Conservation (phyloP, 2,113 vertebrate species). For the Phrynosoma platyrhinos region DNA sequence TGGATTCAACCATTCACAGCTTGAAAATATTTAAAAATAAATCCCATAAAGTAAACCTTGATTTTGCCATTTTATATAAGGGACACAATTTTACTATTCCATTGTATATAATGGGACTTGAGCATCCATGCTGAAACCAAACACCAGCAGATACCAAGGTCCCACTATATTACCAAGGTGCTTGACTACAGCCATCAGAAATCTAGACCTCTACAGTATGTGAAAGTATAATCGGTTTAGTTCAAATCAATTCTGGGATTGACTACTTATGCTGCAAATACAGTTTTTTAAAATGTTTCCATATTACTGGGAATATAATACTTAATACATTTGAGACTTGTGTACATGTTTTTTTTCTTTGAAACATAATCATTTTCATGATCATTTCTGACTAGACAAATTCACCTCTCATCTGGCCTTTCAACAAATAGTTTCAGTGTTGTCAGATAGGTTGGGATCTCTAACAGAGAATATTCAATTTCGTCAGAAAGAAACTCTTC, state of each 20-base stretch:
- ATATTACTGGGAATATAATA: neutral
- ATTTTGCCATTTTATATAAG: too few relatives aligned
- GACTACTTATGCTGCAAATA: neutral
- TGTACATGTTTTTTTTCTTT: neutral
- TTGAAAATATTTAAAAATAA: too few relatives aligned
- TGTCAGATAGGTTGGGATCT: too few relatives aligned
- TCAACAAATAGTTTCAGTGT: neutral
- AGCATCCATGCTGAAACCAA: too few relatives aligned
- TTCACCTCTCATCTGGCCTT: neutral
- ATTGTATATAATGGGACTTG: too few relatives aligned
- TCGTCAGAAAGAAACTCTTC: too few relatives aligned
- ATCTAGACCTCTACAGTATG: neutral
- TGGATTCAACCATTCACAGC: too few relatives aligned
- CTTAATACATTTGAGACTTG: neutral
- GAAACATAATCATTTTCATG: neutral
- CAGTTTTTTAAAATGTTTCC: neutral
- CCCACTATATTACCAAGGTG: neutral
- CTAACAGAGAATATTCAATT: neutral
- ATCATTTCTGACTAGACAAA: too few relatives aligned
- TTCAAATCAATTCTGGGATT: neutral
- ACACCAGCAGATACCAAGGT: too few relatives aligned
- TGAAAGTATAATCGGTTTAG: neutral
- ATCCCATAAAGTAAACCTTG: too few relatives aligned
- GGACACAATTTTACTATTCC: too few relatives aligned
- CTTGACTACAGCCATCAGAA: neutral